phyloP scores from a whole-genome alignment of 23 tunicate genomes.

The Styela plicata region DNA sequence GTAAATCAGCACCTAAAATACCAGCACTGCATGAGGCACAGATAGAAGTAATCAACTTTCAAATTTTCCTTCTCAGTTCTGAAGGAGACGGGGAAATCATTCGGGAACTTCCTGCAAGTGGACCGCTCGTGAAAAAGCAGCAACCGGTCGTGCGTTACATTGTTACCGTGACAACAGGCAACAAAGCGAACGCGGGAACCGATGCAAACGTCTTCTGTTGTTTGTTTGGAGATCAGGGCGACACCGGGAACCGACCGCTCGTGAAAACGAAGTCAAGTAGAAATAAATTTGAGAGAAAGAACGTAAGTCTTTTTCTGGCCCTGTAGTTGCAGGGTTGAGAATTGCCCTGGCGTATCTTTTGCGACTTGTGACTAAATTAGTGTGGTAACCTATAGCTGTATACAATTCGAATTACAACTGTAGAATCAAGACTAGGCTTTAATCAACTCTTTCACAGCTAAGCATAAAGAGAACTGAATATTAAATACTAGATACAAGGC shows the following conservation, averaged over 20 bases:
- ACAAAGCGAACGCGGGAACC: slow-evolving; percentile 74
- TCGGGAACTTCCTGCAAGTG: slow-evolving; percentile 94
- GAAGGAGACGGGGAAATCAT: slow-evolving; percentile 88
- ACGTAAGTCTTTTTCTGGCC: slow-evolving; percentile 64
- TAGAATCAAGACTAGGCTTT: no score
- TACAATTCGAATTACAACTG: no score
- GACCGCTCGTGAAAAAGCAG: slow-evolving; percentile 63
- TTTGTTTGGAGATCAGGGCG: slow-evolving; percentile 90
- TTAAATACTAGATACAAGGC: no score
- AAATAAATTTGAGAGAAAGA: slow-evolving; percentile 72
- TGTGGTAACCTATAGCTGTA: no score
- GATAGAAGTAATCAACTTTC: neutral
- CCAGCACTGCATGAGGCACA: no score
- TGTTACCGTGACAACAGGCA: slow-evolving; percentile 86
- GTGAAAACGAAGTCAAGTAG: slow-evolving; percentile 53
- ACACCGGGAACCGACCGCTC: slow-evolving; percentile 89
- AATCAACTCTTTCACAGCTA: no score
- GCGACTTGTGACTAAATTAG: no score
- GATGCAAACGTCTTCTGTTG: slow-evolving; percentile 91
- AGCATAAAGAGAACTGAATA: no score
- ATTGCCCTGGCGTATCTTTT: no score
- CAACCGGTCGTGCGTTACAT: slow-evolving; percentile 71
- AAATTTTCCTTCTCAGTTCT: slow-evolving; percentile 17
- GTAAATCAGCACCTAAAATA: no score
- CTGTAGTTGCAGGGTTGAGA: no score